phyloP scores from a whole-genome alignment of 2,113 vertebrate species.

The Myrmophylax atrothorax region DNA sequence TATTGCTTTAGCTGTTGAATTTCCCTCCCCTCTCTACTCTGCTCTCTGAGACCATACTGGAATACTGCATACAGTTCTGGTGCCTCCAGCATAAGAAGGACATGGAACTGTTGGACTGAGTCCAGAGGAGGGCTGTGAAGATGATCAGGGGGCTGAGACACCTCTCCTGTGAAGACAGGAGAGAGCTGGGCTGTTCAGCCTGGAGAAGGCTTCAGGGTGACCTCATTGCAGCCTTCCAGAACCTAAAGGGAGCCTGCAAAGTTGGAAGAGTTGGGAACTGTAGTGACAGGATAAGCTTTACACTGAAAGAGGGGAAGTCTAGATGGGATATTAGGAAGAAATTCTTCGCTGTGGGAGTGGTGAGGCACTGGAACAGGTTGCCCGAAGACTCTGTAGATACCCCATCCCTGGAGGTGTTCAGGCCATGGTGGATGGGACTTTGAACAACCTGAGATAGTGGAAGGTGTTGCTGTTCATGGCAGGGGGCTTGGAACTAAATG shows the following conservation, averaged over 20 bases:
- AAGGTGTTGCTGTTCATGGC: background rate
- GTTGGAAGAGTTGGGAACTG: background rate
- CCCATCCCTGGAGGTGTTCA: too few relatives aligned
- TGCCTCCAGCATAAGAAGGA: background rate
- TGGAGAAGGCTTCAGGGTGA: background rate
- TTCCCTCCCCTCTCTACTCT: background rate
- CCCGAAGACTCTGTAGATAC: background rate
- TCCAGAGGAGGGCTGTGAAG: background rate
- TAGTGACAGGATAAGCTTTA: background rate
- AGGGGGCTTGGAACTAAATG: accelerated
- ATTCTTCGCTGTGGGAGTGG: background rate
- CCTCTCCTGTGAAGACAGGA: background rate
- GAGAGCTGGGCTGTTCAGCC: background rate
- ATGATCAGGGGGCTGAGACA: background rate
- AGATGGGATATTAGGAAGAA: background rate
- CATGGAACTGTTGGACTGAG: background rate
- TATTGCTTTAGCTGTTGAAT: background rate
- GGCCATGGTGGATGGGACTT: background rate
- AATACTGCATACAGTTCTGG: background rate
- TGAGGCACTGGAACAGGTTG: background rate
- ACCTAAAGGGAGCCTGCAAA: background rate
- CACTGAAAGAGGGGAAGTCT: background rate
- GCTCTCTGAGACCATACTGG: background rate
- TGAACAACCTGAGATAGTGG: background rate
- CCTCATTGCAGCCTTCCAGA: background rate